Evolutionary conservation across 2,888 invertebrate species (phyloP).

Genomic region (Megastigmus dorsalis): DNA sequence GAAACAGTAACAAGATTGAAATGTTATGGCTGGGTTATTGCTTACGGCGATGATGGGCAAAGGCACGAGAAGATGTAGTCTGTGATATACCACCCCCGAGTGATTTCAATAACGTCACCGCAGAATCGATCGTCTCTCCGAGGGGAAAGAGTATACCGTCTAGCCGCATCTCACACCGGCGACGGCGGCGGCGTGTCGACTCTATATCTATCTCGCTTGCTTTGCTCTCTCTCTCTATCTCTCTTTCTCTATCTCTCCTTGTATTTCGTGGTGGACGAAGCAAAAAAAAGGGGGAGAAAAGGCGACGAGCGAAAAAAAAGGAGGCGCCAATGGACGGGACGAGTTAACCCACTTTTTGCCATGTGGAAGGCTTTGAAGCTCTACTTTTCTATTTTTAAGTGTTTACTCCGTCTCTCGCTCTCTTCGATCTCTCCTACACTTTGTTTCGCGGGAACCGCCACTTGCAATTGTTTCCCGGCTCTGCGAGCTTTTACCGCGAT

Average conservation of each 20-base stretch:
- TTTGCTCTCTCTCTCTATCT: background rate
- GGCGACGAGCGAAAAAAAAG: background rate
- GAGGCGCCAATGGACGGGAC: conserved; percentile 5
- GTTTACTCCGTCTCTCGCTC: too few species aligned
- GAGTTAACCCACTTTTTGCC: conserved; percentile 24
- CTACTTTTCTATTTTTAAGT: conserved; percentile 20
- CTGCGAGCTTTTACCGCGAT: background rate
- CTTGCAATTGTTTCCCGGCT: background rate
- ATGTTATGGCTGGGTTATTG: too few species aligned
- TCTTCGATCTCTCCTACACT: background rate
- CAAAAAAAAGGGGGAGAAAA: background rate
- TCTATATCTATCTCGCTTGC: too few species aligned
- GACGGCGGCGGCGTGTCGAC: too few species aligned
- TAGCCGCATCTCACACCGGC: too few species aligned
- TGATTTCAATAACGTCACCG: conserved; percentile 38
- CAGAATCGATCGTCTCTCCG: conserved; percentile 35
- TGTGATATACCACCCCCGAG: too few species aligned
- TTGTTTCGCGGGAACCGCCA: too few species aligned
- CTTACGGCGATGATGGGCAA: too few species aligned
- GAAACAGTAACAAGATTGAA: too few species aligned
- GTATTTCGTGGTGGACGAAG: background rate
- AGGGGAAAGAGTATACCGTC: too few species aligned
- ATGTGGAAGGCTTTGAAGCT: background rate
- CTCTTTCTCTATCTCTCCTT: background rate
- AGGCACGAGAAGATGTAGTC: too few species aligned